These are phyloP conservation scores for Lycaena phlaeas DNA, from an alignment of 2,888 invertebrate genomes.

Conservation along the genomic window DNA sequence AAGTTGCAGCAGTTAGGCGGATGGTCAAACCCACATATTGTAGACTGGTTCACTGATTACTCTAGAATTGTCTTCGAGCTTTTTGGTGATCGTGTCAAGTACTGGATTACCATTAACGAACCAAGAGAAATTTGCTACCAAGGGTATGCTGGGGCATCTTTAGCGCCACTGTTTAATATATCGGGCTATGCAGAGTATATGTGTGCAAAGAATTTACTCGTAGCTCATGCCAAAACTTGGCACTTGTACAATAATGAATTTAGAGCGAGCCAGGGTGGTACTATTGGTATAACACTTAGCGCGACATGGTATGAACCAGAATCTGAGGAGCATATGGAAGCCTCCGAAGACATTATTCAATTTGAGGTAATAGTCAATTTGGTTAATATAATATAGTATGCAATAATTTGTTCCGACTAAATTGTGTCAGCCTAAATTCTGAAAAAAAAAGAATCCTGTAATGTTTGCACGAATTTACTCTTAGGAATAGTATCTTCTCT, in stretches of 20 bases:
- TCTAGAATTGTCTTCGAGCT: conserved; percentile 35
- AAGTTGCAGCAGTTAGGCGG: conserved; percentile 61
- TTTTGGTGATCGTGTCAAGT: conserved; percentile 45
- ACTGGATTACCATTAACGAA: conserved; percentile 71
- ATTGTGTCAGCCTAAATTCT: no score
- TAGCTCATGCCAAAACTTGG: conserved; percentile 59
- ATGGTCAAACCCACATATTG: conserved; percentile 39
- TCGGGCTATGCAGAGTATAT: conserved; percentile 49
- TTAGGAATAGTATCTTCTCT: no score
- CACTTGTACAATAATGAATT: conserved; percentile 35
- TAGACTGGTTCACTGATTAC: conserved; percentile 45
- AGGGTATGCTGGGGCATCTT: conserved; percentile 41
- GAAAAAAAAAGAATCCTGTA: no score
- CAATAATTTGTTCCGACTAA: no score
- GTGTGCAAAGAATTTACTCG: conserved; percentile 47
- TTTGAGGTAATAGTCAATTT: no score
- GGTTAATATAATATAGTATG: no score
- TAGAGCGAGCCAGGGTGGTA: conserved; percentile 27
- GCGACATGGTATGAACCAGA: conserved; percentile 37
- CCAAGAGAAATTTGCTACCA: conserved; percentile 33
- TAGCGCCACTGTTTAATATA: conserved; percentile 30
- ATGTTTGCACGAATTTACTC: no score
- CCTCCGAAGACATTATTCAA: conserved; percentile 54
- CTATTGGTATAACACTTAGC: conserved; percentile 22
- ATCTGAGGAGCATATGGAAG: conserved; percentile 39